phyloP scores from a whole-genome alignment of 2,797 vertebrate species.

The Mormyrops boulengeri region DNA sequence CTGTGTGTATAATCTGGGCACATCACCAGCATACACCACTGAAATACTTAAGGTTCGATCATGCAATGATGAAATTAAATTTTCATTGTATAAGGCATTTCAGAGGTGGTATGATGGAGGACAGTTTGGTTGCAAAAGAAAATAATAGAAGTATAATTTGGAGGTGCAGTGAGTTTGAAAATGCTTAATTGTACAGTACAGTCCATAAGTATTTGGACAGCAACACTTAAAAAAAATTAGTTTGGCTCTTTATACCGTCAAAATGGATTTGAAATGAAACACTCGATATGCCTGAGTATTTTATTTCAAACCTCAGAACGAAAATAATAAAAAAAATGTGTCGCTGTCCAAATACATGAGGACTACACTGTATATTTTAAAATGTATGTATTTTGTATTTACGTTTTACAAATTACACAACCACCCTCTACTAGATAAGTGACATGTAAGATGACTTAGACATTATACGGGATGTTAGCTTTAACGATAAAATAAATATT shows the following conservation, averaged over 20 bases:
- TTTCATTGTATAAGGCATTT: neutral
- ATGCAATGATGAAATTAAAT: neutral
- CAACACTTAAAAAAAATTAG: neutral
- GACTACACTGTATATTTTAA: neutral
- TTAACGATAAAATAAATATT: neutral
- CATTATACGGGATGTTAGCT: neutral
- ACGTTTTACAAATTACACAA: neutral
- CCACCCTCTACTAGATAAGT: neutral
- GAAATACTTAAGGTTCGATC: neutral
- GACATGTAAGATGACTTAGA: neutral
- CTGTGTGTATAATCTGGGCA: neutral
- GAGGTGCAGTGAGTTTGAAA: neutral
- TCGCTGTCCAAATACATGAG: neutral
- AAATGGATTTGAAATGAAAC: neutral
- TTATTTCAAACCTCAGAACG: neutral
- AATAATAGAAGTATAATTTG: neutral
- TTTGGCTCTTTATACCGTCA: neutral
- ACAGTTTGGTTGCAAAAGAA: neutral
- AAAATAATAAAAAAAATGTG: neutral
- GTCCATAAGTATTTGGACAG: neutral
- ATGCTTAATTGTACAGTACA: neutral
- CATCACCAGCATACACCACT: neutral
- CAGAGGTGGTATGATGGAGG: neutral
- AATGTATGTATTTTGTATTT: neutral
- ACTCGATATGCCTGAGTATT: neutral